These are phyloP conservation scores for Gandaritis pyraliata DNA, from an alignment of 2,888 invertebrate genomes.

Conservation along the genomic window DNA sequence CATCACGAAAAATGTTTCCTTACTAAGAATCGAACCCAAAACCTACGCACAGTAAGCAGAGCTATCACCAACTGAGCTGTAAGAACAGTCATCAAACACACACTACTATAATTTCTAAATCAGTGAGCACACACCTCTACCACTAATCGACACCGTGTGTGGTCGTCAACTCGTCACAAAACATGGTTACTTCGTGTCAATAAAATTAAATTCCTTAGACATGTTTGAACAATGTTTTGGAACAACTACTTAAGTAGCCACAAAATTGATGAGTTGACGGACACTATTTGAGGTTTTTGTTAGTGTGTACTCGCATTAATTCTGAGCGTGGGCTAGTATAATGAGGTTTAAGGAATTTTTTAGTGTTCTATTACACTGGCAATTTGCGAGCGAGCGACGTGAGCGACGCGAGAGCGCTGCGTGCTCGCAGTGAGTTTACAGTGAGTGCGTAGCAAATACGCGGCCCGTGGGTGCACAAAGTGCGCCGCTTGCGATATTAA, in stretches of 20 bases:
- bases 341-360: slow-evolving; percentile 11
- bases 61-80: background rate
- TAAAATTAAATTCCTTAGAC: slow-evolving; percentile 63
- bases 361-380: too few species aligned
- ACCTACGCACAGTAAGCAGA: too few species aligned
- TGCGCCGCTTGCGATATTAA: too few species aligned
- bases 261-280: slow-evolving; percentile 52
- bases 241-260: slow-evolving; percentile 66
- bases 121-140: slow-evolving; percentile 41
- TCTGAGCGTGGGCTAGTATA: slow-evolving; percentile 22
- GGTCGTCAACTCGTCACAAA: slow-evolving; percentile 62
- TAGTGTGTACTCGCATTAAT: slow-evolving; percentile 43
- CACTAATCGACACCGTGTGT: slow-evolving; percentile 62
- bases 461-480: too few species aligned
- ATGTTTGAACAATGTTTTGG: slow-evolving; percentile 60
- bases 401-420: too few species aligned
- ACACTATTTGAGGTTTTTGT: slow-evolving; percentile 50
- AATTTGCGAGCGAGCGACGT: too few species aligned
- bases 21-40: background rate
- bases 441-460: too few species aligned
- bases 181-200: slow-evolving; percentile 59
- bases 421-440: too few species aligned
- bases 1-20: too few species aligned
- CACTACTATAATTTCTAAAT: background rate
- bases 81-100: background rate